Conservation (phyloP, 2,797 vertebrate genomes). For the Enteromius mattozi region DNA sequence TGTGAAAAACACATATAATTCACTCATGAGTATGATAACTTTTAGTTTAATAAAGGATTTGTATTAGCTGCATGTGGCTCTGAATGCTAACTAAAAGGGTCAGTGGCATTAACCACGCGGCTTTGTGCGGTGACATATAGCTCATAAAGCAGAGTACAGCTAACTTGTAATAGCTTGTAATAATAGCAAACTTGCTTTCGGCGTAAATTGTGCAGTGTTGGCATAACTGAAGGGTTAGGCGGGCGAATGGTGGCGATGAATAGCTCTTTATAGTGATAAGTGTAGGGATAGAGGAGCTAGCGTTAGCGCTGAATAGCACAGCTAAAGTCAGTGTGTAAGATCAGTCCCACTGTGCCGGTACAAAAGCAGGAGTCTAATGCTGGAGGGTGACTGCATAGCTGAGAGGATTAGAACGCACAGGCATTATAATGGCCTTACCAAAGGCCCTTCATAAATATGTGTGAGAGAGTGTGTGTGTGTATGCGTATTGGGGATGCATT, state of each 20-base stretch:
- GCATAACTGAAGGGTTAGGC: constrained; percentile 41
- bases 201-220: constrained; percentile 46
- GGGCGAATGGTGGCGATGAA: constrained; percentile 41
- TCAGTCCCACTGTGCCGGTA: constrained; percentile 59
- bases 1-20: neutral
- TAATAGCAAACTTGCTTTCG: constrained; percentile 45
- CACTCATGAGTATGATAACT: constrained; percentile 8
- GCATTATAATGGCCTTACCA: constrained; percentile 50
- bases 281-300: constrained; percentile 47
- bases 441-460: constrained; percentile 55
- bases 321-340: constrained; percentile 63
- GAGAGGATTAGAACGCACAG: constrained; percentile 60
- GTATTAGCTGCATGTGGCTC: constrained; percentile 16
- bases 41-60: constrained; percentile 29
- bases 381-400: constrained; percentile 59
- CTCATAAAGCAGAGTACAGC: constrained; percentile 11
- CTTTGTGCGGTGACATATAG: constrained; percentile 32
- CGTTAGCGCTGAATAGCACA: constrained; percentile 44
- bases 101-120: constrained; percentile 11
- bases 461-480: constrained; percentile 37
- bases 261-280: constrained; percentile 48
- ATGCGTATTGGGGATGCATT: constrained; percentile 48
- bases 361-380: constrained; percentile 57
- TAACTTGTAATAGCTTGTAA: constrained; percentile 36
- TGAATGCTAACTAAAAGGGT: constrained; percentile 46